phyloP scores from a whole-genome alignment of 2,797 vertebrate species.

The Chloroceryle inda region DNA sequence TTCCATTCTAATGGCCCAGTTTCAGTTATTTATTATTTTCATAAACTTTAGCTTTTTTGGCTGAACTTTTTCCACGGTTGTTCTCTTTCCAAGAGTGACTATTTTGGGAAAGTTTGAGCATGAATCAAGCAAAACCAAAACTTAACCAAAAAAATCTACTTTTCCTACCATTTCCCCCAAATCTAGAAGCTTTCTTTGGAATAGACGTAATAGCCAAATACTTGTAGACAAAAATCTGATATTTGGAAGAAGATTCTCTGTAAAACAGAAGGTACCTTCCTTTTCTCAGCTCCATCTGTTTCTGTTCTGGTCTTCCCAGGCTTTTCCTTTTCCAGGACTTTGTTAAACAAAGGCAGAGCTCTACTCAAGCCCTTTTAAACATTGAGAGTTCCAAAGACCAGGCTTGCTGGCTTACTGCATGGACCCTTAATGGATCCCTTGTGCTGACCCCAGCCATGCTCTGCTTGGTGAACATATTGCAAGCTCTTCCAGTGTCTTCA shows the following conservation, averaged over 20 bases:
- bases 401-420: neutral
- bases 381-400: neutral
- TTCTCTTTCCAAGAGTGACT: conserved; percentile 51
- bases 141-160: neutral
- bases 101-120: conserved; percentile 57
- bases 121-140: conserved; percentile 26
- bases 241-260: neutral
- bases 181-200: neutral
- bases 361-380: neutral
- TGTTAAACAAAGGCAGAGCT: neutral
- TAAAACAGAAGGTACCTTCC: neutral
- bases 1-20: conserved; percentile 58
- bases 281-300: neutral
- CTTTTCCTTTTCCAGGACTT: neutral
- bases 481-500: neutral
- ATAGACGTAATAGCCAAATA: neutral
- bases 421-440: neutral
- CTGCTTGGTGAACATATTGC: neutral
- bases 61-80: conserved; percentile 50
- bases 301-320: neutral
- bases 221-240: neutral
- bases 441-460: neutral
- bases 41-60: conserved; percentile 70
- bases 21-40: conserved; percentile 63
- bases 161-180: conserved; percentile 36